A percentile compares a stretch with the other conserved stretches of the same genome.
phyloP scores from a whole-genome alignment of 2,888 invertebrate species.

The Notodonta dromedarius region DNA sequence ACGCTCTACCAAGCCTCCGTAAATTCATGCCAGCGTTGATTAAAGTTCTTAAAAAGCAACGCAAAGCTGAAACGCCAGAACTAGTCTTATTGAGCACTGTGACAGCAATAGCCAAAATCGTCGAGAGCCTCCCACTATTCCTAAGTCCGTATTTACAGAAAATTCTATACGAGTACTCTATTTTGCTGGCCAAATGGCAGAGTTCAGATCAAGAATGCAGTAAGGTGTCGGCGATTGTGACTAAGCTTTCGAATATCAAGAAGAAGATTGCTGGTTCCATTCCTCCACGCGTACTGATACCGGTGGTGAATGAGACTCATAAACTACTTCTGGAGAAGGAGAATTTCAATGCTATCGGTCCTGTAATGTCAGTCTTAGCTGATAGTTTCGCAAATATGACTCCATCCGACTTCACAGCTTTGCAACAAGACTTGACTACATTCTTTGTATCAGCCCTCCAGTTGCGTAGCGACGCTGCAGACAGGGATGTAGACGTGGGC shows the following conservation, averaged over 20 bases:
- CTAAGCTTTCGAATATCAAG: conserved; percentile 85
- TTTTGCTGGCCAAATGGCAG: conserved; percentile 82
- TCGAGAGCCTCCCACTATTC: conserved; percentile 92
- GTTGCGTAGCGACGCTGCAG: conserved; percentile 84
- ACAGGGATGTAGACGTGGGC: conserved; percentile 55
- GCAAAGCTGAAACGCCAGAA: conserved; percentile 84
- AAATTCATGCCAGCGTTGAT: conserved; percentile 91
- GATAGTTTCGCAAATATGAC: conserved; percentile 88
- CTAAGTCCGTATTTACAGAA: conserved; percentile 93
- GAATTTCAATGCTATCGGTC: conserved; percentile 85
- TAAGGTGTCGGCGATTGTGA: conserved; percentile 80
- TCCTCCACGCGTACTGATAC: conserved; percentile 90
- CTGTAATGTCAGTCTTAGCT: conserved; percentile 90
- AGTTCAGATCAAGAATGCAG: conserved; percentile 73
- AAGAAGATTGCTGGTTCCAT: conserved; percentile 88
- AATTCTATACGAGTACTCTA: conserved; percentile 86
- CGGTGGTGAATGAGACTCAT: conserved; percentile 88
- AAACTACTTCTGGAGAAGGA: conserved; percentile 83
- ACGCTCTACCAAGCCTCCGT: conserved; percentile 89
- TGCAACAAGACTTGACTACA: conserved; percentile 87
- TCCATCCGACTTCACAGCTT: conserved; percentile 85
- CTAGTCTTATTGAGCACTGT: conserved; percentile 88
- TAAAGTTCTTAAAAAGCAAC: conserved; percentile 85
- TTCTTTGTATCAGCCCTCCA: conserved; percentile 91
- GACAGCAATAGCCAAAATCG: conserved; percentile 91